phyloP scores from a whole-genome alignment of 1,140 invertebrate species.

The Wiebesia pumilae region DNA sequence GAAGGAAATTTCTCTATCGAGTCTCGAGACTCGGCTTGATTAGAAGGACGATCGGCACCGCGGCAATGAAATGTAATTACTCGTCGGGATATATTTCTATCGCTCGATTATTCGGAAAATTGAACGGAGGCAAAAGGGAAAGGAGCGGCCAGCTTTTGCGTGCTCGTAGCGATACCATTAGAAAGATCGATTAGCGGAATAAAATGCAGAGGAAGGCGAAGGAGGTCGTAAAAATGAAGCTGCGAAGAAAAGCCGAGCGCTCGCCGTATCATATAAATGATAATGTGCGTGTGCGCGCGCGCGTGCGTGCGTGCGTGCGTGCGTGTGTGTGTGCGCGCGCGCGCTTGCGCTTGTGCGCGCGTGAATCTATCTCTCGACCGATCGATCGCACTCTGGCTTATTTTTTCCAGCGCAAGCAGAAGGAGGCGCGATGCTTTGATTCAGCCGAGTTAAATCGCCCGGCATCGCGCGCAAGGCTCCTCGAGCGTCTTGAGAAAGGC shows the following conservation, averaged over 20 bases:
- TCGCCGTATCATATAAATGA: too few relatives aligned
- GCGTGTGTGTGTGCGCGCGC: not conserved
- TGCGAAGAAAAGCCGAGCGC: not conserved
- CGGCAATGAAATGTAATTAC: not conserved
- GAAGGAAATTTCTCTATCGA: not conserved
- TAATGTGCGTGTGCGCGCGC: too few relatives aligned
- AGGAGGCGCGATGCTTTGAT: slow-evolving; percentile 43
- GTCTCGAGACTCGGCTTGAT: slow-evolving; percentile 25
- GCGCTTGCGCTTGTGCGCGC: too few relatives aligned
- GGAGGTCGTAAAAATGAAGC: not conserved
- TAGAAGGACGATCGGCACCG: slow-evolving; percentile 36
- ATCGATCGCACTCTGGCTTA: slow-evolving; percentile 25
- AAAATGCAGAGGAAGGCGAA: not conserved
- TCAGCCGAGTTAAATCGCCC: slow-evolving; percentile 16
- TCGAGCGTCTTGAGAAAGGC: slow-evolving; percentile 15
- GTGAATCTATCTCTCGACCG: not conserved
- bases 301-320: not conserved
- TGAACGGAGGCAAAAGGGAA: not conserved
- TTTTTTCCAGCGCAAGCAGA: slow-evolving; percentile 30
- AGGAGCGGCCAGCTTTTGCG: not conserved
- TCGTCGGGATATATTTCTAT: not conserved
- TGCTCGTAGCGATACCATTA: not conserved
- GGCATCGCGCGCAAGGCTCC: not conserved
- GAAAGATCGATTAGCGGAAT: not conserved
- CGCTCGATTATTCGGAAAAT: not conserved